Base-by-base conservation (phyloP, 2,888 invertebrate genomes). In the Callyntrura sp. region DNA sequence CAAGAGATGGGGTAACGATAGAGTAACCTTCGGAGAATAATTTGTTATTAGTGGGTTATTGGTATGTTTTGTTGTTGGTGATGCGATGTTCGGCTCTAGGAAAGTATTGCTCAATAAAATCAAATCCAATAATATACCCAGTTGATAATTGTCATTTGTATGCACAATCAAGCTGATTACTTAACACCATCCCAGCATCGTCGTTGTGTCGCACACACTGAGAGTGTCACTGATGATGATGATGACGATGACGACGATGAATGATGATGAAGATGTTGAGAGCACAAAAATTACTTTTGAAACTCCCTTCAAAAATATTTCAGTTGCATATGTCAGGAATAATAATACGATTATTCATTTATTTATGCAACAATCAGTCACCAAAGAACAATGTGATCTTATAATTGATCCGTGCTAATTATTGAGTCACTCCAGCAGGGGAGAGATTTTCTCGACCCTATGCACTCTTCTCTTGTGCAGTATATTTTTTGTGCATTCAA, bases 101-200 rank as follows among this genome's bases (percentile, higher is more conserved):
- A n/a, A n/a, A n/a, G n/a, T n/a, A 84, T 84, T 70, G 57, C 84
- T 70, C 84, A 84, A 84, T 68, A 60, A 45, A n/a, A 65, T 82
- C 65, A 45, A 82, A 23, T 48, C 23, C 81, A 81, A 55, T 65
- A n/a, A n/a, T n/a, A n/a, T n/a, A 20, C 11, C 60, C 5, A 8
- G 65, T 65, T 65, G 48, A 60, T 79, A 20, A n/a, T 60, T 45
- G 79, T 55, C 45, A 79, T 79, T 60, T 28, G 60, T 28, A 35
- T 79, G 11, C 45, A n/a, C 23, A 82, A 45, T 60, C 82, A 57
- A 28, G 12, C 25, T 2, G 57, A 35, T 81, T 81, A 81, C 43
- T 81, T 51, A 28, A 78, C 78, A 78, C 78, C 48, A 17, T 43
- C n/a, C 60, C n/a, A n/a, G n/a, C n/a, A n/a, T n/a, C n/a, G n/a